Conservation (phyloP, 2,888 invertebrate species). For the Dendrolimus pini region DNA sequence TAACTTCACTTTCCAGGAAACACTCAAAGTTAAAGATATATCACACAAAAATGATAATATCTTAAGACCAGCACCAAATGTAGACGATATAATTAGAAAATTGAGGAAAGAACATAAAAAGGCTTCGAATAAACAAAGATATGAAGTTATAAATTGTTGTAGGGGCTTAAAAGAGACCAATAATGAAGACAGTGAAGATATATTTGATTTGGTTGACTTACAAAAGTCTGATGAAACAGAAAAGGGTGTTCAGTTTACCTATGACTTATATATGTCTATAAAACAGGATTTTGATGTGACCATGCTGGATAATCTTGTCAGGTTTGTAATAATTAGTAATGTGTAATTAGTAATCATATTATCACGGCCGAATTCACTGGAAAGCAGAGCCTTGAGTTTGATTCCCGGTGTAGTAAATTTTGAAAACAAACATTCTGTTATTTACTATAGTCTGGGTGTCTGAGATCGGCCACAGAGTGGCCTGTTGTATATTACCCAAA, state of each 20-base stretch:
- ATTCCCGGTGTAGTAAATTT: too few relatives aligned
- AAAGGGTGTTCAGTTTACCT: conserved; percentile 46
- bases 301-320: conserved; percentile 58
- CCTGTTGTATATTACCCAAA: too few relatives aligned
- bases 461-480: too few relatives aligned
- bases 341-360: neutral
- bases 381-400: too few relatives aligned
- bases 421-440: too few relatives aligned
- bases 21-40: conserved; percentile 40
- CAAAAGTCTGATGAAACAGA: conserved; percentile 34
- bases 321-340: conserved; percentile 30
- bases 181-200: conserved; percentile 20
- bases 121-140: conserved; percentile 43
- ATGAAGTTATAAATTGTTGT: conserved; percentile 58
- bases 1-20: conserved; percentile 38
- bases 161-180: conserved; percentile 43
- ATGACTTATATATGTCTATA: conserved; percentile 58
- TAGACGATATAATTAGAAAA: conserved; percentile 54
- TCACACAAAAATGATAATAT: conserved; percentile 44
- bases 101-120: conserved; percentile 54
- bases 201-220: conserved; percentile 53
- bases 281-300: conserved; percentile 57
- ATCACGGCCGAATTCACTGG: too few relatives aligned
- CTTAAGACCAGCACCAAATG: conserved; percentile 39
- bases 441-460: too few relatives aligned